These are phyloP conservation scores for Liasis olivaceus DNA, from an alignment of 2,797 vertebrate genomes.

Conservation along the genomic window DNA sequence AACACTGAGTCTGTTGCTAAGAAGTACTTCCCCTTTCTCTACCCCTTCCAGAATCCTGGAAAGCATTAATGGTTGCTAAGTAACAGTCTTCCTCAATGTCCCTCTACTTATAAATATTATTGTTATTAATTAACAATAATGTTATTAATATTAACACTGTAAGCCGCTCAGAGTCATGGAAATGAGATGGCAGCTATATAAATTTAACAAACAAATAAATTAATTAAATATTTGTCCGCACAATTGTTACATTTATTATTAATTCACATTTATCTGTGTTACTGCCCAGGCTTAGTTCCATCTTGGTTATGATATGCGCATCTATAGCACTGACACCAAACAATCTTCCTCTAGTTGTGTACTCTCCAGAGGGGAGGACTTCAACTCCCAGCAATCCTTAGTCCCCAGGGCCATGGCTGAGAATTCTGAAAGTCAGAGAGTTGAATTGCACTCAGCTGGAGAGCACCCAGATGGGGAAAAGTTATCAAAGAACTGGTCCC, in stretches of 20 bases:
- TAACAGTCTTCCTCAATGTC: neutral
- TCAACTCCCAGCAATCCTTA: neutral
- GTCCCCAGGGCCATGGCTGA: neutral
- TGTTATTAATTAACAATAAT: neutral
- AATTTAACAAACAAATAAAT: neutral
- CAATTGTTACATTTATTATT: neutral
- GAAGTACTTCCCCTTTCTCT: neutral
- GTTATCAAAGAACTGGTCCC: neutral
- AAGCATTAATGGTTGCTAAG: slow-evolving; percentile 6
- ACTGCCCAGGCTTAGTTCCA: neutral
- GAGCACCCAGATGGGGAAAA: neutral
- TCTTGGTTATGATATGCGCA: neutral
- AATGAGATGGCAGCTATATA: neutral
- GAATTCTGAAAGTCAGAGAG: neutral
- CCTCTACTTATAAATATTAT: neutral
- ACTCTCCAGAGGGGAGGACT: neutral
- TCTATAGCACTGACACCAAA: neutral
- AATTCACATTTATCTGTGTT: neutral
- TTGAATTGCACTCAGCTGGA: neutral
- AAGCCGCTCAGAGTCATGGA: neutral
- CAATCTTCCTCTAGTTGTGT: neutral
- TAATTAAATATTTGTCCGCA: neutral
- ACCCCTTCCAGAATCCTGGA: neutral
- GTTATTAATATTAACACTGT: neutral
- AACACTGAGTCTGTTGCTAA: neutral